A percentile compares a stretch with the other conserved stretches of the same genome.
Evolutionary conservation across 2,888 invertebrate genomes (phyloP).

Genomic region (Drosophila emarginata): DNA sequence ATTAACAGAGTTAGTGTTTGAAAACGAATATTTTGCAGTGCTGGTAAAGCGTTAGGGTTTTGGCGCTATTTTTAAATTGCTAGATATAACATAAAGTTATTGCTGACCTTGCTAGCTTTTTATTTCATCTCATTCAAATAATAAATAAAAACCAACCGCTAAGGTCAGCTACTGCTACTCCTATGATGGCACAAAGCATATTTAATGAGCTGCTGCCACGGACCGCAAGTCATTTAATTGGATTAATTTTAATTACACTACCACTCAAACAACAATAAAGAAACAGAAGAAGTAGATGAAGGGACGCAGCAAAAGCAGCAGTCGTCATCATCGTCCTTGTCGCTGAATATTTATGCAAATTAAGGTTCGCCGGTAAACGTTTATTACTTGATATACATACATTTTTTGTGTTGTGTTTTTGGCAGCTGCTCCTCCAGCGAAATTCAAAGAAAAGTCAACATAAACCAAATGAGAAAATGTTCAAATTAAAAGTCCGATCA

Average conservation of each 20-base stretch:
- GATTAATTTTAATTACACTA: slow-evolving; percentile 65
- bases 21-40: background rate
- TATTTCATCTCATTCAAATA: background rate
- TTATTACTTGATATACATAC: slow-evolving; percentile 59
- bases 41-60: background rate
- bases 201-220: slow-evolving; percentile 32
- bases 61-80: background rate
- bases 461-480: slow-evolving; percentile 17
- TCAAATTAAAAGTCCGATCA: slow-evolving; percentile 50
- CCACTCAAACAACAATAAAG: slow-evolving; percentile 42
- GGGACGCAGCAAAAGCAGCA: background rate
- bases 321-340: background rate
- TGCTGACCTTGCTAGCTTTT: background rate
- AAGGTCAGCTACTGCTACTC: background rate
- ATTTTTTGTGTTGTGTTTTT: slow-evolving; percentile 14
- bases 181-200: slow-evolving; percentile 2
- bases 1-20: background rate
- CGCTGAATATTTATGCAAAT: slow-evolving; percentile 58
- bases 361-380: slow-evolving; percentile 47
- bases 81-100: background rate
- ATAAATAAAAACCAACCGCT: slow-evolving; percentile 11
- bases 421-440: slow-evolving; percentile 22
- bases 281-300: background rate
- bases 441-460: slow-evolving; percentile 16
- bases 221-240: slow-evolving; percentile 62